Evolutionary conservation across 1,140 invertebrate genomes (phyloP), one percentile per base, ranked within the genome.

Genomic region (Micrasema minimum): DNA sequence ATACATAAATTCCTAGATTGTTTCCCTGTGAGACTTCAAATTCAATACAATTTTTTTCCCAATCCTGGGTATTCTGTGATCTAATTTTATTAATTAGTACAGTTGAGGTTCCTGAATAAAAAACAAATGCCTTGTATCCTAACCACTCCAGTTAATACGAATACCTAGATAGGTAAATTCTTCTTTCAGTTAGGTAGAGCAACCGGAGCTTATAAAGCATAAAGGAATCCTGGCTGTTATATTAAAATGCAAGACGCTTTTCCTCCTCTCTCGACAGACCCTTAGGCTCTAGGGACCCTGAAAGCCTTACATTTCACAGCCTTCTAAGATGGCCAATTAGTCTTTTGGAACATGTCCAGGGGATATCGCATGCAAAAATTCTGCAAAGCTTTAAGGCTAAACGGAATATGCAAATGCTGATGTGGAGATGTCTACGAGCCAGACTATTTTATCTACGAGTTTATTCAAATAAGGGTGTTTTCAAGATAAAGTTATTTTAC

Each of bases 281-380:
- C 16, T 46, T 16, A 46, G 43, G n/a, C 43, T n/a, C 43, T 1
- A 46, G 43, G n/a, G 55, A 59, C 38, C 37, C 37, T 18, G 16
- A 59, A 41, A 59, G 55, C 55, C 35, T 38, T 31, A 38, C 14
- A 59, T 37, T 38, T 38, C 35, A 10, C 50, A n/a, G 11, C 48
- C 53, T 35, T 38, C 12, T 18, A 62, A 61, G 59, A 69, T 45
- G 43, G 51, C 67, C 67, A 69, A 69, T 69, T 69, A 69, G 67
- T 69, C 59, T 57, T 22, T 50, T 69, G 67, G 67, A 69, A 59
- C 53, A 18, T 16, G 46, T 69, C 67, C 67, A 69, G 67, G 23
- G 35, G 55, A 45, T 48, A 57, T 31, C 46, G 16, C 31, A 41
- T 38, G 45, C 43, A 57, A 59, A 59, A 59, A 41, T 38, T 59